A percentile compares a stretch with the other conserved stretches of the same genome.
Evolutionary conservation across 2,113 vertebrate species (phyloP).

Genomic region (Cryptotis parvus): DNA sequence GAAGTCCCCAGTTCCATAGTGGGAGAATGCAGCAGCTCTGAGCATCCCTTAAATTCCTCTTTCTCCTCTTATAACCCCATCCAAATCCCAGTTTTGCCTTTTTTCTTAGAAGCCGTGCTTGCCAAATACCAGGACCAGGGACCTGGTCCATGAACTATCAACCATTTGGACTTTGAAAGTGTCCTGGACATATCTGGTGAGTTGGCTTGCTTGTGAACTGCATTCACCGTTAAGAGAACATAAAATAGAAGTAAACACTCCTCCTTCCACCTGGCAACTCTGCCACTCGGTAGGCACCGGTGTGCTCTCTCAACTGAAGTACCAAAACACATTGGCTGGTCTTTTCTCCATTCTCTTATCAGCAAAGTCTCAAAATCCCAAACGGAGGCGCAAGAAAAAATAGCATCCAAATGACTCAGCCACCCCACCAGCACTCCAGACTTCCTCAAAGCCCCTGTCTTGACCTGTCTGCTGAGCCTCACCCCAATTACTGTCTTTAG

Average conservation of each 20-base stretch:
- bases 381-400: neutral
- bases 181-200: slow-evolving; percentile 36
- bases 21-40: neutral
- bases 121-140: slow-evolving; percentile 57
- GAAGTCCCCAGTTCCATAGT: neutral
- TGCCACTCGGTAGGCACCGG: neutral
- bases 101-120: slow-evolving; percentile 71
- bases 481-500: neutral
- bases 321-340: neutral
- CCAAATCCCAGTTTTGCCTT: slow-evolving; percentile 71
- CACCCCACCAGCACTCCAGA: neutral
- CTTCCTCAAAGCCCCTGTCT: neutral
- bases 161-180: slow-evolving; percentile 73
- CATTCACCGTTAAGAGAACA: neutral
- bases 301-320: neutral
- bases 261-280: neutral
- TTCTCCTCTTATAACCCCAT: neutral
- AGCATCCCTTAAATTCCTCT: neutral
- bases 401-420: neutral
- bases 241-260: neutral
- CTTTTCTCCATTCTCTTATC: neutral
- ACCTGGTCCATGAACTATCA: slow-evolving; percentile 23
- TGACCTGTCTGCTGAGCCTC: neutral
- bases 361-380: slow-evolving; percentile 3
- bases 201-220: neutral